Evolutionary conservation across 2,797 vertebrate species (phyloP), one percentile per base, ranked within the genome.

Genomic region (Balearica regulorum): DNA sequence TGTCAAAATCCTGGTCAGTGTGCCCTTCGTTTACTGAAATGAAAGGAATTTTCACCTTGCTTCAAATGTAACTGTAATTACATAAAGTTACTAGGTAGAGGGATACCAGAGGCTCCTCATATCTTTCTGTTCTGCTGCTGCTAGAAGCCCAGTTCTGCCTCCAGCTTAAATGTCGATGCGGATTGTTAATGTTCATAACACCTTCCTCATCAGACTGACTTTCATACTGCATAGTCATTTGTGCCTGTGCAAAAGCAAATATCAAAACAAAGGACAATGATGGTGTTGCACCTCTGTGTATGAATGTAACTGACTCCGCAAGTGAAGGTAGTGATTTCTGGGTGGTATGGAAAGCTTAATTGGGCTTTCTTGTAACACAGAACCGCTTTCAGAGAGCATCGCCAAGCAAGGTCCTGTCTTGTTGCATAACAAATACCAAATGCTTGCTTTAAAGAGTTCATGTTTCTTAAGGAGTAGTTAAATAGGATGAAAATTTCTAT

Each of bases 21-120:
- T 95, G 97, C 95, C 97, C 97, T 97, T 95, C 96, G 93, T 97
- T 97, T 97, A 97, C 89, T 92, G 78, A 95, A 97, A 96, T 97
- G 54, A 96, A 76, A 97, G 60, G 35, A 94, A 94, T 98, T 98
- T 99, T 99, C 98, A 98, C 98, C 98, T 98, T 99, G 99, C 98
- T 99, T 99, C 98, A 99, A 99, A 99, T 98, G 97, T 97, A 98
- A 96, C 90, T 96, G 96, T 92, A 96, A 92, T 93, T 86, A 87
- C 84, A 83, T 37, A 79, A 90, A 57, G 28, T 57, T 93, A 22
- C 39, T 71, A 83, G 18, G 24, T 51, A 85, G 90, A 68, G 24
- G 14, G 31, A 44, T 84, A 65, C 10, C 65, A 70, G 71, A 92
- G 46, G 6, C 55, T 71, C 16, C 37, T 61, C 73, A 11, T 66